Evolutionary conservation across 2,113 vertebrate genomes (phyloP).

Genomic region (Corythoichthys intestinalis): DNA sequence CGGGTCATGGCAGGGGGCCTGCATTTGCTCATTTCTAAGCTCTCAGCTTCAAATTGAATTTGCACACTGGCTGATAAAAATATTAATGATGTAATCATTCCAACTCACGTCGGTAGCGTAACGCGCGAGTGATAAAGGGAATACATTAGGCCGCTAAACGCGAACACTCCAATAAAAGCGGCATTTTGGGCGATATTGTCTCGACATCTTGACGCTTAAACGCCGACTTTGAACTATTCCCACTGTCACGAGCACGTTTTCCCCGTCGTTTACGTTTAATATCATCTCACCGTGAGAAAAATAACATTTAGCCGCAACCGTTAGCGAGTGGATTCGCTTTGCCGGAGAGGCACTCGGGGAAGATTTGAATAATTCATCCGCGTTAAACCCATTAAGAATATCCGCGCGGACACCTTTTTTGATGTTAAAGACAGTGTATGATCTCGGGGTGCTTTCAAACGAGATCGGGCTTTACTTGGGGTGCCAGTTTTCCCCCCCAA

Average conservation of each 20-base stretch:
- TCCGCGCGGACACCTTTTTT: slow-evolving; percentile 66
- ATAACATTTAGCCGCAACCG: slow-evolving; percentile 39
- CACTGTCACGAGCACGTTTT: slow-evolving; percentile 20
- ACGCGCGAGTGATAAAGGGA: slow-evolving; percentile 47
- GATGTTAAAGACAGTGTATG: slow-evolving; percentile 68
- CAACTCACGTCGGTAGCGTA: slow-evolving; percentile 22
- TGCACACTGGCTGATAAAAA: slow-evolving; percentile 52
- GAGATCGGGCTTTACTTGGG: slow-evolving; percentile 47
- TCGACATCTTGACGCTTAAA: slow-evolving; percentile 3
- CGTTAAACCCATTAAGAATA: slow-evolving; percentile 68
- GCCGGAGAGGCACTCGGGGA: slow-evolving; percentile 44
- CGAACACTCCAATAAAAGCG: slow-evolving; percentile 11
- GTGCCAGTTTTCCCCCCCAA: slow-evolving; percentile 62
- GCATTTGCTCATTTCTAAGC: slow-evolving; percentile 34
- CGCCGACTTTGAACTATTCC: slow-evolving; percentile 19
- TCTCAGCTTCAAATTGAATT: slow-evolving; percentile 56
- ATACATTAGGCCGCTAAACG: slow-evolving; percentile 49
- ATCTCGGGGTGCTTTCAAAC: slow-evolving; percentile 62
- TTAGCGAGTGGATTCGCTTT: slow-evolving; percentile 35
- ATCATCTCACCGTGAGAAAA: slow-evolving; percentile 10
- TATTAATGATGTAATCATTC: slow-evolving; percentile 67
- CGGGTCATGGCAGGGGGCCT: slow-evolving; percentile 28
- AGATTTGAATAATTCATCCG: slow-evolving; percentile 67
- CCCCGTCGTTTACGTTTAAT: slow-evolving; percentile 23
- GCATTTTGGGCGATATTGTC: slow-evolving; percentile 19